These are phyloP conservation scores for Chloebia gouldiae DNA, from an alignment of 2,113 vertebrate genomes.

Conservation along the genomic window DNA sequence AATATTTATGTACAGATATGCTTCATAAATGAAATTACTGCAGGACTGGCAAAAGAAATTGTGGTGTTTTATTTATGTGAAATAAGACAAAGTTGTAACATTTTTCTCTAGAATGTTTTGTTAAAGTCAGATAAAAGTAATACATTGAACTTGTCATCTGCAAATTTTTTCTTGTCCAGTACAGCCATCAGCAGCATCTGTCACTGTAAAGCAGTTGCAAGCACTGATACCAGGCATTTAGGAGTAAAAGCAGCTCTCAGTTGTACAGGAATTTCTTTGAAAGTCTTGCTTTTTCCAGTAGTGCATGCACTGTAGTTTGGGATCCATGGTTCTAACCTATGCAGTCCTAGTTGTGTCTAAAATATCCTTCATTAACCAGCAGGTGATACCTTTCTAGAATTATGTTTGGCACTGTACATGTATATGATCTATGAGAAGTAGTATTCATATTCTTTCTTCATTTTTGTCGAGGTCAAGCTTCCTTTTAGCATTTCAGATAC, in stretches of 20 bases:
- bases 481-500: background rate
- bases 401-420: background rate
- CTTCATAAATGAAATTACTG: background rate
- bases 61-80: background rate
- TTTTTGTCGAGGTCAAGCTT: conserved; percentile 17
- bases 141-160: background rate
- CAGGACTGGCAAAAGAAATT: background rate
- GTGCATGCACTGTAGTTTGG: background rate
- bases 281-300: background rate
- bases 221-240: background rate
- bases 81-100: background rate
- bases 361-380: background rate
- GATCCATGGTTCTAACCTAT: background rate
- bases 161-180: background rate
- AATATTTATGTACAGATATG: background rate
- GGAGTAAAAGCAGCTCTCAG: background rate
- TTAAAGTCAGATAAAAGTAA: background rate
- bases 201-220: background rate
- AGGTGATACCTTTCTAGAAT: background rate
- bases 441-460: background rate
- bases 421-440: background rate
- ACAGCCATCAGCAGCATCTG: background rate
- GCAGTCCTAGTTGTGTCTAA: background rate
- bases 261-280: background rate
- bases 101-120: background rate